Evolutionary conservation across 2,113 vertebrate genomes (phyloP).

Genomic region (Larimichthys crocea): DNA sequence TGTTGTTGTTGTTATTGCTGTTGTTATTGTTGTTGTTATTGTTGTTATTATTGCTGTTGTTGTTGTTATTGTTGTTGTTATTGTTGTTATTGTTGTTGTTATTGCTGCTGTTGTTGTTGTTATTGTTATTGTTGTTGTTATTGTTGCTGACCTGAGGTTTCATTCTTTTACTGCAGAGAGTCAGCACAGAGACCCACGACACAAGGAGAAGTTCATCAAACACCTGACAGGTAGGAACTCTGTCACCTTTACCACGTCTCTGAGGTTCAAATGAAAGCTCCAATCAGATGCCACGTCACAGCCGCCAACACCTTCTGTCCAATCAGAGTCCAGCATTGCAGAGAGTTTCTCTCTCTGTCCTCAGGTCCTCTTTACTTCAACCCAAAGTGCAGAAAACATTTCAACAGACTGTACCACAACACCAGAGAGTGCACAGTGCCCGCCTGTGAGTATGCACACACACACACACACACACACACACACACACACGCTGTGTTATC

Average conservation of each 20-base stretch:
- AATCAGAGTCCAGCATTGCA: conserved; percentile 9
- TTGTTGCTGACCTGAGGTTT: no score
- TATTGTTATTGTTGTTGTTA: background rate
- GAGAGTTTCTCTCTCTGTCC: background rate
- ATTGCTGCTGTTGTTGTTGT: no score
- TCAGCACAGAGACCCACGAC: conserved; percentile 88
- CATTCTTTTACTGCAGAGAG: conserved; percentile 81
- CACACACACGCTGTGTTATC: background rate
- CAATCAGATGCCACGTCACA: background rate
- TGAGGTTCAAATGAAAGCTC: background rate
- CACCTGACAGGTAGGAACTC: conserved; percentile 90
- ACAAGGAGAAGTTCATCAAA: conserved; percentile 93
- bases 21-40: no score
- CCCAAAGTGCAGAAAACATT: conserved; percentile 94
- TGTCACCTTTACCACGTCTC: no score
- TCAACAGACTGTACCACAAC: conserved; percentile 93
- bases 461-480: conserved; percentile 14
- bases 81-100: no score
- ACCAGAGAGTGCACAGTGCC: conserved; percentile 94
- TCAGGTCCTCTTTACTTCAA: conserved; percentile 94
- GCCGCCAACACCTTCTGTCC: background rate
- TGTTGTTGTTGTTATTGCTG: no score
- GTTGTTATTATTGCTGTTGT: no score
- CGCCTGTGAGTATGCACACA: conserved; percentile 87
- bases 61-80: no score